Evolutionary conservation across 2,797 vertebrate genomes (phyloP), one percentile per base, ranked within the genome.

Genomic region (Pangasius sanitwongsei): DNA sequence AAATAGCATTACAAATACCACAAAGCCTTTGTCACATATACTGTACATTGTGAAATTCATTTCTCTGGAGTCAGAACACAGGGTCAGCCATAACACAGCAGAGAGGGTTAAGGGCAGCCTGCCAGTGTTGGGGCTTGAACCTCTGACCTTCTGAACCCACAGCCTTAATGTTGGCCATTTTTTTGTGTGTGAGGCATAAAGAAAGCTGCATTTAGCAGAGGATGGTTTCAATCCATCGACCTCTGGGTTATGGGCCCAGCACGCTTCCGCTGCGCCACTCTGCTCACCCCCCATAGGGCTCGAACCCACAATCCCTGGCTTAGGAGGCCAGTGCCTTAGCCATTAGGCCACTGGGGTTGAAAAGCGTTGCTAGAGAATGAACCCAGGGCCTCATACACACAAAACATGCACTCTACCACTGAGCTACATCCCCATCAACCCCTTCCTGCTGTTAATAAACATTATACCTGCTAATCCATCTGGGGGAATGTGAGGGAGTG

Each of bases 171-270:
- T 1, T 78, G 28, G 28, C 6, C 1, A 50, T 31, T 53, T n/a
- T 6, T 75, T 12, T 53, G 70, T 37, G 34, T 11, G 3, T 44
- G 37, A 20, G 3, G 8, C 2, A 72, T 41, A 23, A 23, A 25
- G 9, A 9, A 44, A 23, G 37, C 34, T 3, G 3, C 1, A 69
- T 63, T 63, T 96, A 96, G 95, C 95, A 96, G 95, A 96, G 95
- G 94, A 96, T 96, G 94, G 94, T 96, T 96, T 96, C 94, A 94
- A 96, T 95, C 94, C 95, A 96, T 96, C 94, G 94, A 96, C 95
- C 95, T 95, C 95, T 96, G 96, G 95, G 95, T 96, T 96, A 96
- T 96, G 95, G 95, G 95, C 95, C 95, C 95, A 96, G 95, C 95
- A 96, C 95, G 94, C 95, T 95, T 96, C 95, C 95, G 95, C 96